Conservation (phyloP, 2,797 vertebrate genomes). For the Psittacula echo region DNA sequence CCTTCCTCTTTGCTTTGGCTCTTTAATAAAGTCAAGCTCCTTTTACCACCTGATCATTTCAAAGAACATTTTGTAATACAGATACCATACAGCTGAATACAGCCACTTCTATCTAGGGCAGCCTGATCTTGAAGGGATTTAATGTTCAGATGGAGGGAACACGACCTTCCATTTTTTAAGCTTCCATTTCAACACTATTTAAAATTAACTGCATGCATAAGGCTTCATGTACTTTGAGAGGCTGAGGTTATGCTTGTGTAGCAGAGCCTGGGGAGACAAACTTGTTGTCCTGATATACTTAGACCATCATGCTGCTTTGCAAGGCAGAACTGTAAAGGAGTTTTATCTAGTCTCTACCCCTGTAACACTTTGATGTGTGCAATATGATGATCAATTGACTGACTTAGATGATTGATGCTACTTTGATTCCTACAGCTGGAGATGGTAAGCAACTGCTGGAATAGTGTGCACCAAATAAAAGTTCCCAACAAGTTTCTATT, state of each 20-base stretch:
- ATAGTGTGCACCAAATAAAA: not conserved
- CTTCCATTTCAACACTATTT: conserved; percentile 46
- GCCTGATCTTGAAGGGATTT: conserved; percentile 59
- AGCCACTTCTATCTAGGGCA: conserved; percentile 56
- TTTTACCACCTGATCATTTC: not conserved
- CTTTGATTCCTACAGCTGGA: not conserved
- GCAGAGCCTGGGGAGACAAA: conserved; percentile 23
- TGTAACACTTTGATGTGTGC: not conserved
- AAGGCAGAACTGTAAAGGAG: not conserved
- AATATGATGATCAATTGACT: not conserved
- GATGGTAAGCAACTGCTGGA: not conserved
- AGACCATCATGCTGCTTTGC: not conserved
- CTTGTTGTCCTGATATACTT: not conserved
- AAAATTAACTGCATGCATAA: conserved; percentile 42
- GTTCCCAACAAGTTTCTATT: not conserved
- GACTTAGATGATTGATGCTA: not conserved
- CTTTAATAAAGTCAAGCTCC: conserved; percentile 1
- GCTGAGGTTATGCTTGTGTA: conserved; percentile 10
- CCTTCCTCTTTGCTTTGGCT: conserved; percentile 35
- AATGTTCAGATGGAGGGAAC: conserved; percentile 50
- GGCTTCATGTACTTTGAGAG: conserved; percentile 29
- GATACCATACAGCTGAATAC: not conserved
- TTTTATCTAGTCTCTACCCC: not conserved
- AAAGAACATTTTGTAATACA: conserved; percentile 51
- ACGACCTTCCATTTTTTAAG: conserved; percentile 60